Evolutionary conservation across 1,140 invertebrate genomes (phyloP).

Genomic region (Phocides pigmalion): DNA sequence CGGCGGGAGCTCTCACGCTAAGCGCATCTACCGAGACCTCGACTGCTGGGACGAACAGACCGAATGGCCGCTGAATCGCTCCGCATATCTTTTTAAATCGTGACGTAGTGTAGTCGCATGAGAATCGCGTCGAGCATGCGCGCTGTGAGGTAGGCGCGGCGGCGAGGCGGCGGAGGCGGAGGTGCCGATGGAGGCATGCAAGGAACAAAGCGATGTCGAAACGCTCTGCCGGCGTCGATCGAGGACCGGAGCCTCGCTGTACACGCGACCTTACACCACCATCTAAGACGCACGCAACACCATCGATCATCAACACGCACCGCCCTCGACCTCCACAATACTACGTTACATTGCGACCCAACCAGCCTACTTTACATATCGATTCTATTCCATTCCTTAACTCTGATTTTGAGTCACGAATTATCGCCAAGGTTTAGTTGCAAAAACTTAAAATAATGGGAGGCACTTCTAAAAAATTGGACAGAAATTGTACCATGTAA

Average conservation of each 20-base stretch:
- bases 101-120: constrained; percentile 63
- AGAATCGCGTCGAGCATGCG: constrained; percentile 65
- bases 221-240: constrained; percentile 49
- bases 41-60: constrained; percentile 46
- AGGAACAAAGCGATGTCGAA: constrained; percentile 66
- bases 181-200: constrained; percentile 51
- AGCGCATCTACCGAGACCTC: constrained; percentile 40
- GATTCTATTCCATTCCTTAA: constrained; percentile 33
- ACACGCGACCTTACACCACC: constrained; percentile 55
- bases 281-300: constrained; percentile 66
- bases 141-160: constrained; percentile 63
- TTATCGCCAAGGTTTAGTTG: constrained; percentile 14
- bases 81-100: constrained; percentile 63
- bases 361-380: constrained; percentile 59
- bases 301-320: constrained; percentile 75
- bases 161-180: constrained; percentile 57
- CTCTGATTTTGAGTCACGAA: constrained; percentile 14
- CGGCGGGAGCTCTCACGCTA: constrained; percentile 31
- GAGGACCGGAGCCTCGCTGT: constrained; percentile 50
- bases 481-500: too few species aligned
- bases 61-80: constrained; percentile 48
- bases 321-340: constrained; percentile 54
- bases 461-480: not conserved
- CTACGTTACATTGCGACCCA: constrained; percentile 44
- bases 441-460: constrained; percentile 5